Base-by-base conservation (phyloP, 2,113 vertebrate species). In the Calypte anna region DNA sequence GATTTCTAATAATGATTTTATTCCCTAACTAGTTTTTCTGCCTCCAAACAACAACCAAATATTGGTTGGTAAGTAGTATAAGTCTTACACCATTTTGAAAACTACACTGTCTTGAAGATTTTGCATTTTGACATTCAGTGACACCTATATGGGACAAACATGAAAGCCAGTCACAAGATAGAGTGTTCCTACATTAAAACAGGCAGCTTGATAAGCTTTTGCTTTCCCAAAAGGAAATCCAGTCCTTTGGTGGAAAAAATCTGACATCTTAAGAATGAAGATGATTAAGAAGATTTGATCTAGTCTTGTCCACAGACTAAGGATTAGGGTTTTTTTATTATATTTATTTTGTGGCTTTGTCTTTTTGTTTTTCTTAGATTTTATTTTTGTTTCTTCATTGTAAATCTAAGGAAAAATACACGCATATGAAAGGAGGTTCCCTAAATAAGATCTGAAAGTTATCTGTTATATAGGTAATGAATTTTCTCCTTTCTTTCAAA, bases 401-500 rank as follows among this genome's bases (percentile, higher is more conserved):
- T 48, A 70, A 72, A 43, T 50, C 12, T 77, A 53, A 74, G 33
- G 21, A 75, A 14, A 93, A 84, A 78, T 59, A 14, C 31, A 58
- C 67, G 10, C n/a, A 57, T 53, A 72, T 48, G 22, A 75, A 74
- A 16, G 14, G 19, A 67, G 10, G 13, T 73, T 88, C 10, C n/a
- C 28, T 66, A 51, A 90, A 40, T 33, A 73, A 73, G 54, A 50
- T 73, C 30, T 85, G 25, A 84, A 78, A 73, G 36, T 75, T 81
- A 5, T 27, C 28, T 55, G 7, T 44, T 82, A 66, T 38, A 27
- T 24, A 22, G 14, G 12, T 68, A 78, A 63, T 53, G 24, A 85
- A 79, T 87, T 85, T 64, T 87, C 33, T 72, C 1, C 70, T 81
- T 91, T 78, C 38, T 78, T 86, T 72, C 33, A 87, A 76, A 80